Evolutionary conservation across 2,113 vertebrate species (phyloP).

Genomic region (Sebastes schlegelii): DNA sequence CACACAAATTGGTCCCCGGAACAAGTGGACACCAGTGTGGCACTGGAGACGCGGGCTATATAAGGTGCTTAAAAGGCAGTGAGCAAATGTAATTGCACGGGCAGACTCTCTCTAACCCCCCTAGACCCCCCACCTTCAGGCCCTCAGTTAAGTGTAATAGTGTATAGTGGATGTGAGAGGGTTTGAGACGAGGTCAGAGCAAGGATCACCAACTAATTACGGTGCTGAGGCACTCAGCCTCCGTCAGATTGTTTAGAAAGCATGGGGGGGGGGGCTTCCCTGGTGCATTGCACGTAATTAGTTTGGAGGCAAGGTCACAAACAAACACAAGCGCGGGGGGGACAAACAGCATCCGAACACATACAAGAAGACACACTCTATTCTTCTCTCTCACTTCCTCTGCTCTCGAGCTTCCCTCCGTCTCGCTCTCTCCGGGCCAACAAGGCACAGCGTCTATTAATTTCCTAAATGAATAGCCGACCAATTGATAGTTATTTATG

Average conservation of each 20-base stretch:
- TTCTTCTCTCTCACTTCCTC: constrained; percentile 48
- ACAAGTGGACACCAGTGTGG: constrained; percentile 20
- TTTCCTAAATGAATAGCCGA: constrained; percentile 74
- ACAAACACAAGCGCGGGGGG: constrained; percentile 56
- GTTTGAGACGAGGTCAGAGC: constrained; percentile 69
- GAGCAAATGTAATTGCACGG: constrained; percentile 56
- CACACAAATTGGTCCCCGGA: constrained; percentile 7
- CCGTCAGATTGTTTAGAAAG: constrained; percentile 76
- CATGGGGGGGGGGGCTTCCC: constrained; percentile 71
- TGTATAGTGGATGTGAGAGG: constrained; percentile 66
- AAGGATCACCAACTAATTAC: constrained; percentile 77
- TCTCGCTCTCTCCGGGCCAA: constrained; percentile 64
- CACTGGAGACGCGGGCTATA: constrained; percentile 1
- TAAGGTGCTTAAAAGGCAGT: constrained; percentile 54
- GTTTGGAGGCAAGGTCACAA: constrained; percentile 78
- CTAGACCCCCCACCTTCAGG: constrained; percentile 34
- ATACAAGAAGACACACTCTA: constrained; percentile 38
- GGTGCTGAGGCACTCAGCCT: constrained; percentile 69
- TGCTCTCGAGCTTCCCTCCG: constrained; percentile 13
- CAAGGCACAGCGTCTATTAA: constrained; percentile 67
- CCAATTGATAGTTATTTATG: constrained; percentile 73
- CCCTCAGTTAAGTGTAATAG: constrained; percentile 62
- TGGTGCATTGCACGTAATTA: constrained; percentile 79
- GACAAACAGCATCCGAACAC: constrained; percentile 35
- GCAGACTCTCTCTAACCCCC: constrained; percentile 30